Base-by-base conservation (phyloP, 2,888 invertebrate genomes). In the Tinea trinotella region DNA sequence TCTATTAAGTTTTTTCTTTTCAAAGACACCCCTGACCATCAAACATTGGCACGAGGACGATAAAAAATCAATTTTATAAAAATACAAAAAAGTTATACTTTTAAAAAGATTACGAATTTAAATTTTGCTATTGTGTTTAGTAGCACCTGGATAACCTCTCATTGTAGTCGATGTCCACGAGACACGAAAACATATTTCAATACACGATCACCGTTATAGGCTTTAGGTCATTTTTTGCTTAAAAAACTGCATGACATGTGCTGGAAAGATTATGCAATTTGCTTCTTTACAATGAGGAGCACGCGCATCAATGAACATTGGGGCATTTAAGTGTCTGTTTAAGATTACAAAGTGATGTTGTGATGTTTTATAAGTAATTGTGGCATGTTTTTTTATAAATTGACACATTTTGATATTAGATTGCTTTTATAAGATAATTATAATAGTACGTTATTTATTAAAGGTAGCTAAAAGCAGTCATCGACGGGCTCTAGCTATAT, bases 201-300 rank as follows among this genome's bases (percentile, higher is more conserved):
- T 74, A 73, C 74, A 71, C 73, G 73, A 74, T 73, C 76, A 76
- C 76, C 75, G 78, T 76, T 79, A 75, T 66, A 68, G 70, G 64
- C 68, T 68, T 62, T 74, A 76, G 84, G 82, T 84, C 83, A 84
- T 68, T 78, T 64, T 56, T 54, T 57, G 22, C 30, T 18, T 3
- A 22, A 65, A 77, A 82, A 82, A 79, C 70, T 19, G 7, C 22
- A 17, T 55, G 74, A 74, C 85, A 81, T 83, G 81, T 82, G 84
- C 81, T 81, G 75, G 66, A 77, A 74, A 78, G 82, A 84, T 84
- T 83, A 84, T 82, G 80, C 80, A 85, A 79, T 74, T 75, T 71
- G 74, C 59, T 80, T 82, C 76, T 68, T 78, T 75, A 83, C 82
- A 84, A 84, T 72, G 62, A 18, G n/a, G n/a, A 18, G 13, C 36